A percentile compares a stretch with the other conserved stretches of the same genome.
Evolutionary conservation across 2,888 invertebrate genomes (phyloP).

Genomic region (Alviniconcha strummeri): DNA sequence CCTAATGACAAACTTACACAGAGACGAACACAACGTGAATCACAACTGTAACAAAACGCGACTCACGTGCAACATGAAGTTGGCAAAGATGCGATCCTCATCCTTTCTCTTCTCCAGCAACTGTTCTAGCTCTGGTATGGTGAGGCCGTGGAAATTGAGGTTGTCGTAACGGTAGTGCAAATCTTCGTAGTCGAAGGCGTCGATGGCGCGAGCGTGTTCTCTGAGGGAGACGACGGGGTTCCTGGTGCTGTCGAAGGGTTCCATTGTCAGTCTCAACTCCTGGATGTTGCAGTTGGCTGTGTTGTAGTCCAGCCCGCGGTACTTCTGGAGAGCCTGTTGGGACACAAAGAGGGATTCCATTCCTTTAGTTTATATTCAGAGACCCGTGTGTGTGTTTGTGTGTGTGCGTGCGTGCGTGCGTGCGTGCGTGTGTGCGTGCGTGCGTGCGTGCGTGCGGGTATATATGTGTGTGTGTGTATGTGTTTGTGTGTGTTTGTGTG

Average conservation of each 20-base stretch:
- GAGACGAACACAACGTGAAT: background rate
- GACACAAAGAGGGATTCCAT: too few species aligned
- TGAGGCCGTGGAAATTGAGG: slow-evolving; percentile 50
- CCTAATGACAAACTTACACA: too few species aligned
- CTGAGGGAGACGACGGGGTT: slow-evolving; percentile 37
- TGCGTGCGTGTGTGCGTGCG: too few species aligned
- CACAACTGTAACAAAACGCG: slow-evolving; percentile 12
- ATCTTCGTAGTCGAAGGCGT: slow-evolving; percentile 44
- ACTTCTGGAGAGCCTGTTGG: slow-evolving; percentile 41
- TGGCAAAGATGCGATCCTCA: slow-evolving; percentile 42
- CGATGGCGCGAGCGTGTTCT: slow-evolving; percentile 37
- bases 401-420: too few species aligned
- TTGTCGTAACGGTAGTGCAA: slow-evolving; percentile 48
- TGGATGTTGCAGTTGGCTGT: slow-evolving; percentile 48
- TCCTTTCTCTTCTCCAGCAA: slow-evolving; percentile 35
- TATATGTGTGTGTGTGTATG: too few species aligned
- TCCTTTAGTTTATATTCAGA: too few species aligned
- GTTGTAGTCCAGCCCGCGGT: slow-evolving; percentile 45
- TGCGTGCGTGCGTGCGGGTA: too few species aligned
- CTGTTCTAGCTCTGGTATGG: slow-evolving; percentile 46
- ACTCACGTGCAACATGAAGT: slow-evolving; percentile 32
- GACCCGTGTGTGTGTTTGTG: too few species aligned
- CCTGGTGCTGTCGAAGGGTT: slow-evolving; percentile 42
- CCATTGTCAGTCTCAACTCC: slow-evolving; percentile 39
- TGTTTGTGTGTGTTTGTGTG: too few species aligned